Evolutionary conservation across 1,140 invertebrate genomes (phyloP), one percentile per base, ranked within the genome.

Genomic region (Trachymyrmex septentrionalis): DNA sequence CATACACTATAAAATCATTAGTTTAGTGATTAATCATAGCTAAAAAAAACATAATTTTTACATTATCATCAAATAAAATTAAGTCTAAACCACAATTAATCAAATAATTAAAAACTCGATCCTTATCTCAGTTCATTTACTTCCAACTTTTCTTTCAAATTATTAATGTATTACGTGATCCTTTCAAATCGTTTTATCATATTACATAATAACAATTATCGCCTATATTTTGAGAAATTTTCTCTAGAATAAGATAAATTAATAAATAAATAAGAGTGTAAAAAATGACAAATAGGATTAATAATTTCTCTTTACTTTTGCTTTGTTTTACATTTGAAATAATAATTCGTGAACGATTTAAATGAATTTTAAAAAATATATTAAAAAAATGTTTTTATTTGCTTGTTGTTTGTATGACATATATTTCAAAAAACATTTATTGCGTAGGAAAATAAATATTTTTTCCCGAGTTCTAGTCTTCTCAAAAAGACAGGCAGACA

Each of bases 211-310:
- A 24, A 76, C 4, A 1, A 27, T 38, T 76, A 24, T 59, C 6
- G 14, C 14, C n/a, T n/a, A n/a, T n/a, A 3, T 63, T 61, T n/a
- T 76, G 44, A 3, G 9, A 16, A 44, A 73, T 57, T 30, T 27
- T 44, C 1, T 72, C 12, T 7, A 44, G 19, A 12, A 19, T 24
- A 24, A 30, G 3, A 50, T 50, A 30, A 57, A 44, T 55, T 53
- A 66, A 66, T n/a, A 78, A 24, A 63, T 16, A 64, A 85, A 77
- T 12, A n/a, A 27, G 2, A 78, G 27, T n/a, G n/a, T 16, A 57
- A n/a, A 44, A 64, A 30, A 30, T 16, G 21, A 63, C 14, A 76
- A 84, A 19, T 12, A 34, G 5, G 7, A 64, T 64, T 38, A 75
- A 63, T 50, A 48, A 72, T 34, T 5, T 78, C 1, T 21, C 0